phyloP scores from a whole-genome alignment of 2,797 vertebrate species.

The Hippocampus kuda region DNA sequence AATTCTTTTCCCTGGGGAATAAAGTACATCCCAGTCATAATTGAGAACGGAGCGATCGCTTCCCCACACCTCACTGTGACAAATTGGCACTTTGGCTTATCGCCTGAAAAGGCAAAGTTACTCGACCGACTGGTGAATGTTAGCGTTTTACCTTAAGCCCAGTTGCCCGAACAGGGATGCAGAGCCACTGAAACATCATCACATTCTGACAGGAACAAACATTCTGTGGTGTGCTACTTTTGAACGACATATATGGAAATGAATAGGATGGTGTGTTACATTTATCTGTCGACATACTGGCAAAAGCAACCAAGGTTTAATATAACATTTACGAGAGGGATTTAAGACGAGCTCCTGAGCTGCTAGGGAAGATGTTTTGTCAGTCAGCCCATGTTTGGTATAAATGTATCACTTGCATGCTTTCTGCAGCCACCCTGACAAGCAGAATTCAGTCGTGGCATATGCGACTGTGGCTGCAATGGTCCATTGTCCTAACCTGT shows the following conservation, averaged over 20 bases:
- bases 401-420: constrained; percentile 54
- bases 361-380: constrained; percentile 63
- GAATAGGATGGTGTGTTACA: constrained; percentile 57
- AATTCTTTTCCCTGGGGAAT: constrained; percentile 53
- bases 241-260: constrained; percentile 36
- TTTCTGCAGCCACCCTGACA: constrained; percentile 26
- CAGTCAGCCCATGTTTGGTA: constrained; percentile 66
- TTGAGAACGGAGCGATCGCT: constrained; percentile 48
- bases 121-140: constrained; percentile 42
- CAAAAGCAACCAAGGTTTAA: constrained; percentile 66
- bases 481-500: neutral
- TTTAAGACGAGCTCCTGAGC: constrained; percentile 59
- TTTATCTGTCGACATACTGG: constrained; percentile 51
- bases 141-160: constrained; percentile 54
- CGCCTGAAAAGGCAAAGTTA: constrained; percentile 57
- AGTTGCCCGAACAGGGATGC: constrained; percentile 41
- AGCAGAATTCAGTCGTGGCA: neutral
- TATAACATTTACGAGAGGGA: constrained; percentile 69
- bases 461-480: neutral
- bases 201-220: constrained; percentile 46
- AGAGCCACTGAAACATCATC: constrained; percentile 49
- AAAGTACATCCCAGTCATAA: constrained; percentile 40
- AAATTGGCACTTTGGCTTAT: constrained; percentile 52
- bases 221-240: constrained; percentile 47
- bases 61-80: constrained; percentile 14